Evolutionary conservation across 2,113 vertebrate genomes (phyloP).

Genomic region (Fregetta grallaria): DNA sequence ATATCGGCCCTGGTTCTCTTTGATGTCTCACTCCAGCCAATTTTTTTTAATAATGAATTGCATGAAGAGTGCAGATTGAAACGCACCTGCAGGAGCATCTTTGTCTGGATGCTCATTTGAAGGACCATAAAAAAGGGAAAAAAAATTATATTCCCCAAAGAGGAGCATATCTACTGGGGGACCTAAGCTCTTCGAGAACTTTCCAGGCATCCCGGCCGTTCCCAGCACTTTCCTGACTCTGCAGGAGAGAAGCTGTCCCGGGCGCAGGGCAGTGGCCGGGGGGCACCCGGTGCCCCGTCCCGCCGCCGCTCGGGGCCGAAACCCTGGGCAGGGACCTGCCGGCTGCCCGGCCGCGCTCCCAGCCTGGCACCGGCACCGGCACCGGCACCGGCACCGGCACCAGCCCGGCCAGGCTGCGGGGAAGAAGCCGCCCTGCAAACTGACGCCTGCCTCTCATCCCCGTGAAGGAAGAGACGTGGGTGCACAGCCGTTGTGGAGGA

Average conservation of each 20-base stretch:
- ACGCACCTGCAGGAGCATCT: neutral
- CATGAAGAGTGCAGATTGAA: accelerated
- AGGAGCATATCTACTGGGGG: neutral
- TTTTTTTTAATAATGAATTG: neutral
- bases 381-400: neutral
- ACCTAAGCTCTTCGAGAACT: neutral
- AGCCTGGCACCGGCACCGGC: neutral
- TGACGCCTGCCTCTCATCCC: neutral
- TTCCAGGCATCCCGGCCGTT: accelerated
- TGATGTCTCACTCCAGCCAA: neutral
- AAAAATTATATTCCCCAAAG: neutral
- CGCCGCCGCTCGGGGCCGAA: neutral
- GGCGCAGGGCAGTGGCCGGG: accelerated
- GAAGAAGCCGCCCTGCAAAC: neutral
- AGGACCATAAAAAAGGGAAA: accelerated
- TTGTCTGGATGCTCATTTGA: neutral
- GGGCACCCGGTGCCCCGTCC: accelerated
- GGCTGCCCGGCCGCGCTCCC: neutral
- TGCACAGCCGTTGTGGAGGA: conserved; percentile 52
- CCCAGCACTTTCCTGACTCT: neutral
- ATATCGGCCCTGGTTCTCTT: accelerated
- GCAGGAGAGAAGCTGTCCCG: neutral
- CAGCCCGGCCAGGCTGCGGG: accelerated
- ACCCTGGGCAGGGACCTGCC: neutral
- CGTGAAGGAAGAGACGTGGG: neutral